Percentiles rank a stretch among this genome's conserved stretches.
phyloP scores from a whole-genome alignment of 2,113 vertebrate genomes.

The Sinocyclocheilus maitianheensis region DNA sequence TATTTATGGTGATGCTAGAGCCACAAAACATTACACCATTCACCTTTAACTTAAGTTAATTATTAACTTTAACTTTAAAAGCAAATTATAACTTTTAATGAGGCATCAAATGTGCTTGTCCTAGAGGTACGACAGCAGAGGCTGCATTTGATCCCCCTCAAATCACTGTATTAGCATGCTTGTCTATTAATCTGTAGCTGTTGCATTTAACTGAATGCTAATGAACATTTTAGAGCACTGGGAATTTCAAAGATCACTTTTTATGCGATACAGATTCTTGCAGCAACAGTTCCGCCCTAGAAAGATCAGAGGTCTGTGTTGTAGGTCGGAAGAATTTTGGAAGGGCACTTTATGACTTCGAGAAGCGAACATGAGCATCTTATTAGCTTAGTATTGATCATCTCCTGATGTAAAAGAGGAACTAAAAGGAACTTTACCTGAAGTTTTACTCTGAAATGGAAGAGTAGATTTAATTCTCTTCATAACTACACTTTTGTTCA shows the following conservation, averaged over 20 bases:
- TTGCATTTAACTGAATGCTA: slow-evolving; percentile 36
- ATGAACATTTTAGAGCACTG: neutral
- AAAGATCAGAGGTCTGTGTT: slow-evolving; percentile 27
- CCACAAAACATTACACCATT: neutral
- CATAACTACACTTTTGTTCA: neutral
- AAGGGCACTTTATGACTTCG: neutral
- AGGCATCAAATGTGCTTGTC: slow-evolving; percentile 20
- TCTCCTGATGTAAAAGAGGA: neutral
- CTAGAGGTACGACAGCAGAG: slow-evolving; percentile 26
- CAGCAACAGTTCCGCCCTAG: neutral
- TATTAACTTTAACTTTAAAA: slow-evolving; percentile 3
- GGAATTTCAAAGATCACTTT: slow-evolving; percentile 30
- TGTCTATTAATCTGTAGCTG: slow-evolving; percentile 31
- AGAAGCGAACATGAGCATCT: neutral
- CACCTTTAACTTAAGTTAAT: neutral
- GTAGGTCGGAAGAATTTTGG: neutral
- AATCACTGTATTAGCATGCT: slow-evolving; percentile 27
- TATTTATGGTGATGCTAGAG: neutral
- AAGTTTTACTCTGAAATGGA: neutral
- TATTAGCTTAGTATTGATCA: neutral
- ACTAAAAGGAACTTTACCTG: neutral
- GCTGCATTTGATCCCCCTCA: slow-evolving; percentile 14
- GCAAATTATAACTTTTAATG: slow-evolving; percentile 28
- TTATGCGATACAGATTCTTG: slow-evolving; percentile 22
- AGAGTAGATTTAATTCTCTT: neutral